Conservation (phyloP, 2,888 invertebrate genomes). For the Crossocerus cetratus region DNA sequence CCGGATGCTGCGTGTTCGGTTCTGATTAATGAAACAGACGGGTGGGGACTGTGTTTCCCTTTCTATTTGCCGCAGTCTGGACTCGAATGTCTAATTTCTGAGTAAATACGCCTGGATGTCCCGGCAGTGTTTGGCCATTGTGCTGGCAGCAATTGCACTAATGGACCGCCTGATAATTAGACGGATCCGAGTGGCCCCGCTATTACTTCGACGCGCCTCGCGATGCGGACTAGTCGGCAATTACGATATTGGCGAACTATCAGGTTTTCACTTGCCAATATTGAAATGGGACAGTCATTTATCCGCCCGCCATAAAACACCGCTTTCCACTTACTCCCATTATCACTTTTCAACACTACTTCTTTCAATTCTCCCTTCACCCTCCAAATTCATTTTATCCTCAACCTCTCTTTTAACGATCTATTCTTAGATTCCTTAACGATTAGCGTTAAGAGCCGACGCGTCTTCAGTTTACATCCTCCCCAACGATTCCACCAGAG, state of each 20-base stretch:
- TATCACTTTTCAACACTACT: no score
- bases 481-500: no score
- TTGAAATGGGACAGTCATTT: conserved; percentile 32
- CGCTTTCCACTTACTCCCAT: neutral
- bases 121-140: conserved; percentile 38
- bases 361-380: no score
- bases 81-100: conserved; percentile 26
- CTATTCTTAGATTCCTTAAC: no score
- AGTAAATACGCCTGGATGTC: conserved; percentile 30
- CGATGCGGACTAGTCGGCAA: conserved; percentile 28
- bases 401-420: no score
- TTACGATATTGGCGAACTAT: conserved; percentile 34
- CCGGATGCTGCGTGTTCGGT: no score
- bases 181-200: conserved; percentile 30
- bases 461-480: no score
- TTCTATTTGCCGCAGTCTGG: no score
- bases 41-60: no score
- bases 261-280: conserved; percentile 34
- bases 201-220: conserved; percentile 40
- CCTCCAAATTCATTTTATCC: no score
- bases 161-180: conserved; percentile 42
- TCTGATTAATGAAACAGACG: no score
- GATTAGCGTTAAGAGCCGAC: no score
- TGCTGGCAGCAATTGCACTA: conserved; percentile 40
- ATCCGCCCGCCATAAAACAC: conserved; percentile 30